A percentile compares a stretch with the other conserved stretches of the same genome.
These are phyloP conservation scores for Tetropium fuscum DNA, from an alignment of 2,888 invertebrate genomes.

Conservation along the genomic window DNA sequence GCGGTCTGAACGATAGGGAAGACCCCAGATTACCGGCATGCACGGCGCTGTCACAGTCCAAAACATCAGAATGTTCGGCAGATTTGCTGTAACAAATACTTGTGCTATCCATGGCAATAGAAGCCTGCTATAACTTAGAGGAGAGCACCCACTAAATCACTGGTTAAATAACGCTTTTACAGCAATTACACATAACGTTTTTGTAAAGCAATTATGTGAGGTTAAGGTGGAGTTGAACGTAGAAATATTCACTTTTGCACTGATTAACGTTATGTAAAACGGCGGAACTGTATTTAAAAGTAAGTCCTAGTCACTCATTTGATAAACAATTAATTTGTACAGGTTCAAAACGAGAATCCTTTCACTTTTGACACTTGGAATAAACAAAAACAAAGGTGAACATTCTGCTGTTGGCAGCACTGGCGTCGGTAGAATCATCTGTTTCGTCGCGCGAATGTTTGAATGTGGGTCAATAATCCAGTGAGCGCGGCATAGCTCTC, in stretches of 20 bases:
- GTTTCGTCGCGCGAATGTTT: conserved; percentile 37
- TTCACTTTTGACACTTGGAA: conserved; percentile 41
- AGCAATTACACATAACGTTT: conserved; percentile 23
- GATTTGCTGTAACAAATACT: conserved; percentile 30
- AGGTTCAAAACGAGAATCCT: conserved; percentile 21
- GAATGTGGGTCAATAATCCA: conserved; percentile 35
- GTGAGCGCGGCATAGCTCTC: background rate
- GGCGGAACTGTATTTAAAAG: conserved; percentile 2
- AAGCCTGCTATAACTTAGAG: conserved; percentile 1
- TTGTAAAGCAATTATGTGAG: conserved; percentile 39
- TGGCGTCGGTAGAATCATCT: conserved; percentile 29
- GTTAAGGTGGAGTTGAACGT: conserved; percentile 35
- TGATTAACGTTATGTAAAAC: conserved; percentile 10
- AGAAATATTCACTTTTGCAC: conserved; percentile 21
- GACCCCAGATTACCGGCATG: conserved; percentile 18
- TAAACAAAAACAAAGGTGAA: conserved; percentile 35
- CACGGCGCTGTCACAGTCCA: conserved; percentile 30
- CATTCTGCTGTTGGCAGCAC: conserved; percentile 27
- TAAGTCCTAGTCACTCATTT: conserved; percentile 8
- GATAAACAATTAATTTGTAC: background rate
- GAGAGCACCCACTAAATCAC: background rate
- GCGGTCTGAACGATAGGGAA: conserved; percentile 69
- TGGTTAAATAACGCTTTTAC: conserved; percentile 13
- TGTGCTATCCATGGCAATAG: conserved; percentile 28
- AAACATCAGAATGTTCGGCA: conserved; percentile 23